These are phyloP conservation scores for Bugulina stolonifera DNA, from an alignment of 2,888 invertebrate genomes.

Conservation along the genomic window DNA sequence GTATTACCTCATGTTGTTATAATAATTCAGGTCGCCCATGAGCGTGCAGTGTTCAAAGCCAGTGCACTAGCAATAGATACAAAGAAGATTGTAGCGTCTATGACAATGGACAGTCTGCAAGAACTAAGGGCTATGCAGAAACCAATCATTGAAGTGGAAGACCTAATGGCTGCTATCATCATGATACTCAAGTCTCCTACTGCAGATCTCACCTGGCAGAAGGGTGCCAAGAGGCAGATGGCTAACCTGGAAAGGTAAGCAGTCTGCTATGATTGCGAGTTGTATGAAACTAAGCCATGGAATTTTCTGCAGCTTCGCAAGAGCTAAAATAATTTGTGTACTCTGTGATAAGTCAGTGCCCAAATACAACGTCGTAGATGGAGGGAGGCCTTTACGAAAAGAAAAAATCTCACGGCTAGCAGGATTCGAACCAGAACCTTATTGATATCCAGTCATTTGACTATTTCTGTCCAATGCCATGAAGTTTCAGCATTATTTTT, in stretches of 20 bases:
- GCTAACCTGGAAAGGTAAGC: conserved; percentile 50
- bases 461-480: too few relatives aligned
- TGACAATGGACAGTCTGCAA: conserved; percentile 46
- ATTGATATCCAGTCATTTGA: too few relatives aligned
- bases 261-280: neutral
- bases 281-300: too few relatives aligned
- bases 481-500: too few relatives aligned
- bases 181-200: conserved; percentile 52
- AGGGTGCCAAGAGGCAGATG: conserved; percentile 53
- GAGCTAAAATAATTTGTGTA: too few relatives aligned
- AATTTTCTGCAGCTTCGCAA: too few relatives aligned
- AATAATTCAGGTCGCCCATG: conserved; percentile 46
- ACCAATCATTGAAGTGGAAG: conserved; percentile 49
- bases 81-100: conserved; percentile 51
- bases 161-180: conserved; percentile 51
- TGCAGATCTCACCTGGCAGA: conserved; percentile 53
- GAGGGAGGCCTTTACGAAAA: too few relatives aligned
- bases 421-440: too few relatives aligned
- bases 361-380: too few relatives aligned
- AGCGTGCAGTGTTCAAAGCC: conserved; percentile 52
- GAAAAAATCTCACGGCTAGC: too few relatives aligned
- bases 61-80: conserved; percentile 53
- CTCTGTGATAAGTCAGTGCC: too few relatives aligned
- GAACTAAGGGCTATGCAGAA: conserved; percentile 50
- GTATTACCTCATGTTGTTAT: too few relatives aligned